These are phyloP conservation scores for Forbesichthys agassizii DNA, from an alignment of 2,113 vertebrate species.

Conservation along the genomic window DNA sequence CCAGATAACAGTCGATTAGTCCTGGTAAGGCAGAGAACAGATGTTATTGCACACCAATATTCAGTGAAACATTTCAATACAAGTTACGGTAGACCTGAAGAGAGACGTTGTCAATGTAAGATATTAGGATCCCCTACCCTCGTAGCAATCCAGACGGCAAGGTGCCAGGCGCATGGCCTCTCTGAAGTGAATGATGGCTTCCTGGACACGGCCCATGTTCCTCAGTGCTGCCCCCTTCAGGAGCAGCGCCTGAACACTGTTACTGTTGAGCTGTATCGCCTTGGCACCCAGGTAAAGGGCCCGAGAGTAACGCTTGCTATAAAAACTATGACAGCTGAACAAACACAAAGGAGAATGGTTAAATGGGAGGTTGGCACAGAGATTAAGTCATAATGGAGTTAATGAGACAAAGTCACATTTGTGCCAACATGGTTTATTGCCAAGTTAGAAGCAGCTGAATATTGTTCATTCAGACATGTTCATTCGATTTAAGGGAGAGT, in stretches of 20 bases:
- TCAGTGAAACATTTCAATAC: neutral
- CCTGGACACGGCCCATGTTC: constrained; percentile 96
- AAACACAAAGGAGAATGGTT: neutral
- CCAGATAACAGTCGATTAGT: constrained; percentile 95
- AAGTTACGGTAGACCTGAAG: neutral
- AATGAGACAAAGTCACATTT: too few relatives aligned
- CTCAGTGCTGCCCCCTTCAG: constrained; percentile 94
- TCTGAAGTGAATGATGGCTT: constrained; percentile 97
- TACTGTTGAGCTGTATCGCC: constrained; percentile 97
- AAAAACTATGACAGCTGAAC: constrained; percentile 94
- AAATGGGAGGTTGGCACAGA: too few relatives aligned
- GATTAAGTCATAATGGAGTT: too few relatives aligned
- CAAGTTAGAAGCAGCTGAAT: too few relatives aligned
- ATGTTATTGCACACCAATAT: neutral
- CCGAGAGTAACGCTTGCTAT: constrained; percentile 95
- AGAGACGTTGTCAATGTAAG: neutral
- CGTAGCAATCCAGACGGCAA: constrained; percentile 95
- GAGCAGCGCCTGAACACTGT: constrained; percentile 93
- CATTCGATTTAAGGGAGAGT: too few relatives aligned
- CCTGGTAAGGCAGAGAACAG: constrained; percentile 70
- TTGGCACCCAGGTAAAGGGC: constrained; percentile 96
- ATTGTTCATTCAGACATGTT: too few relatives aligned
- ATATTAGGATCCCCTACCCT: constrained; percentile 74
- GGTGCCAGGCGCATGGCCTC: constrained; percentile 94
- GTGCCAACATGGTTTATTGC: too few relatives aligned